Evolutionary conservation across 2,113 vertebrate genomes (phyloP).

Genomic region (Pristiophorus japonicus): DNA sequence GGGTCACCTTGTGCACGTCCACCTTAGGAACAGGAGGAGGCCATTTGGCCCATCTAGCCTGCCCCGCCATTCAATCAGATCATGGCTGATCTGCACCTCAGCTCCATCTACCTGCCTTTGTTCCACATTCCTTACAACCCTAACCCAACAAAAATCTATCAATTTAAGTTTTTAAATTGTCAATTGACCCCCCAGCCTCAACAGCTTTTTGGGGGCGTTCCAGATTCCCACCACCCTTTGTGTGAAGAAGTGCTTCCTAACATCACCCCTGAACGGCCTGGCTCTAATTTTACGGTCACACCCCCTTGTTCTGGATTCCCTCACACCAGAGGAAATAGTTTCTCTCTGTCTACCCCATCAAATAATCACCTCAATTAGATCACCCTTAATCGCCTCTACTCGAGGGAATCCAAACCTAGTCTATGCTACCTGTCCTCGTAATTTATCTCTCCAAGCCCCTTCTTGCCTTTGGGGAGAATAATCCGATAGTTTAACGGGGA

Average conservation of each 20-base stretch:
- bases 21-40: too few relatives aligned
- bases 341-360: not conserved
- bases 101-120: too few relatives aligned
- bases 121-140: too few relatives aligned
- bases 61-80: too few relatives aligned
- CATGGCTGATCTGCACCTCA: too few relatives aligned
- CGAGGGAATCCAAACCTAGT: not conserved
- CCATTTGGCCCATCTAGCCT: too few relatives aligned
- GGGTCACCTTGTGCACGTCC: too few relatives aligned
- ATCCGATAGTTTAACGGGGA: not conserved
- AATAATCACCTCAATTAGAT: not conserved
- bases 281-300: not conserved
- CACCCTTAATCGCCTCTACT: not conserved
- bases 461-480: not conserved
- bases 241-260: not conserved
- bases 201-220: not conserved
- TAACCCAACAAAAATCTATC: too few relatives aligned
- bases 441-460: not conserved
- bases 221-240: not conserved
- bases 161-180: too few relatives aligned
- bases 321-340: not conserved
- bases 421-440: not conserved
- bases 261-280: not conserved
- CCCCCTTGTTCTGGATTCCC: not conserved
- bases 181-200: too few relatives aligned